Percentiles rank a stretch among this genome's conserved stretches.
Evolutionary conservation across 2,113 vertebrate species (phyloP).

Genomic region (Notechis scutatus): DNA sequence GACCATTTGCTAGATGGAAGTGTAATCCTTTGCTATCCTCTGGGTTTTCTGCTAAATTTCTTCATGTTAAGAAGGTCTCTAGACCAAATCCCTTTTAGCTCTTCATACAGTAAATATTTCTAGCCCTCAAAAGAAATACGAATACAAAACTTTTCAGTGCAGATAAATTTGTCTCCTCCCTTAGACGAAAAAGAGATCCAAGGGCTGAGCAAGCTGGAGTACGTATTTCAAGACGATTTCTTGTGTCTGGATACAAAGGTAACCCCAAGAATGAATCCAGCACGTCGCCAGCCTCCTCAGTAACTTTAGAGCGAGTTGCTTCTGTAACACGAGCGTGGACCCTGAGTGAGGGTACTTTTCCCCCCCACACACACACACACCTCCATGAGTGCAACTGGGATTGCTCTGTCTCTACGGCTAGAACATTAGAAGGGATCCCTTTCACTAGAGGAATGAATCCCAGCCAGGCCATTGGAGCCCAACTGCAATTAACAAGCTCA

Average conservation of each 20-base stretch:
- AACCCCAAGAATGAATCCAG: not conserved
- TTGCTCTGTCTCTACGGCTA: not conserved
- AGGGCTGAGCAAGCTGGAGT: not conserved
- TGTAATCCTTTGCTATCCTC: slow-evolving; percentile 25
- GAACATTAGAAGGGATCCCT: not conserved
- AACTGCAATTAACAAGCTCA: slow-evolving; percentile 19
- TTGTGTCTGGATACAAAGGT: not conserved
- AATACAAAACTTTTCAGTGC: not conserved
- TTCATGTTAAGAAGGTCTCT: not conserved
- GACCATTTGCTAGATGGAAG: not conserved
- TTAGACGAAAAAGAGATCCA: not conserved
- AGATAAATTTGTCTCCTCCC: not conserved
- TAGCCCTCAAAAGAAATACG: not conserved
- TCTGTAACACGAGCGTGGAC: not conserved
- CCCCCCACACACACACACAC: too few species aligned
- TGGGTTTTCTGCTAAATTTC: not conserved
- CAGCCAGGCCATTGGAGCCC: not conserved
- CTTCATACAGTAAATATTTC: not conserved
- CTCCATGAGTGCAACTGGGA: not conserved
- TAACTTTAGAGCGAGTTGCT: not conserved
- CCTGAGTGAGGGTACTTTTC: too few species aligned
- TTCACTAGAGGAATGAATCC: not conserved
- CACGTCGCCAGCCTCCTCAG: not conserved
- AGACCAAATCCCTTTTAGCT: not conserved
- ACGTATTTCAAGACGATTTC: not conserved